Evolutionary conservation across 2,113 vertebrate genomes (phyloP).

Genomic region (Oryzias melastigma): DNA sequence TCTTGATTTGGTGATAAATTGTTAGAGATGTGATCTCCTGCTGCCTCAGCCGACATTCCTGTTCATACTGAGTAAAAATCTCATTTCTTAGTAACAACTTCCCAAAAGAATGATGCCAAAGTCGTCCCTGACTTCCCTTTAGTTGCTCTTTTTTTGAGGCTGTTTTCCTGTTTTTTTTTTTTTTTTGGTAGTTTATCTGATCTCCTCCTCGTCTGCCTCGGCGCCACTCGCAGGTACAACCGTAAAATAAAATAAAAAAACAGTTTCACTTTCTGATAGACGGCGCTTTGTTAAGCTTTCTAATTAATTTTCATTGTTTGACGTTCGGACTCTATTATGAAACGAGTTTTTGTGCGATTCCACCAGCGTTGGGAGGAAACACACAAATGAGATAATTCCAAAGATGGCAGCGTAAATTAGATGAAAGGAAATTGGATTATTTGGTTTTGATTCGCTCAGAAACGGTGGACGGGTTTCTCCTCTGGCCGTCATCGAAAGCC

Average conservation of each 20-base stretch:
- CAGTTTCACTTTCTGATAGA: constrained; percentile 57
- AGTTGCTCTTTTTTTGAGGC: constrained; percentile 16
- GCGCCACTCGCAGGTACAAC: constrained; percentile 9
- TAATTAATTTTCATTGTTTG: constrained; percentile 77
- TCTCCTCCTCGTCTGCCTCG: constrained; percentile 38
- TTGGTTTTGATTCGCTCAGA: constrained; percentile 68
- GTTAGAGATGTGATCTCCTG: constrained; percentile 30
- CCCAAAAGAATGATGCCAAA: constrained; percentile 49
- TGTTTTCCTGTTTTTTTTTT: constrained; percentile 43
- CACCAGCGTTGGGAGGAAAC: constrained; percentile 52
- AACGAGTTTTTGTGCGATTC: constrained; percentile 47
- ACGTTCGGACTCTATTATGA: constrained; percentile 71
- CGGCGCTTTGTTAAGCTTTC: constrained; percentile 73
- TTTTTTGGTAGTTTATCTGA: constrained; percentile 40
- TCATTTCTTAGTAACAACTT: constrained; percentile 21
- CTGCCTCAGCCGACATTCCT: constrained; percentile 9
- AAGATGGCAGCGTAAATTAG: constrained; percentile 58
- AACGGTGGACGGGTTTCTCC: constrained; percentile 50
- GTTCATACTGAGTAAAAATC: constrained; percentile 24
- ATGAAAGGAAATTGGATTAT: constrained; percentile 69
- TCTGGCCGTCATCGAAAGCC: constrained; percentile 8
- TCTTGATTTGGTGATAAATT: constrained; percentile 22
- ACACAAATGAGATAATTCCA: constrained; percentile 72
- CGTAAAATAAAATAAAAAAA: constrained; percentile 33
- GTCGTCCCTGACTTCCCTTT: constrained; percentile 37